Conservation (phyloP, 2,797 vertebrate species). For the Poeciliopsis presidionis region DNA sequence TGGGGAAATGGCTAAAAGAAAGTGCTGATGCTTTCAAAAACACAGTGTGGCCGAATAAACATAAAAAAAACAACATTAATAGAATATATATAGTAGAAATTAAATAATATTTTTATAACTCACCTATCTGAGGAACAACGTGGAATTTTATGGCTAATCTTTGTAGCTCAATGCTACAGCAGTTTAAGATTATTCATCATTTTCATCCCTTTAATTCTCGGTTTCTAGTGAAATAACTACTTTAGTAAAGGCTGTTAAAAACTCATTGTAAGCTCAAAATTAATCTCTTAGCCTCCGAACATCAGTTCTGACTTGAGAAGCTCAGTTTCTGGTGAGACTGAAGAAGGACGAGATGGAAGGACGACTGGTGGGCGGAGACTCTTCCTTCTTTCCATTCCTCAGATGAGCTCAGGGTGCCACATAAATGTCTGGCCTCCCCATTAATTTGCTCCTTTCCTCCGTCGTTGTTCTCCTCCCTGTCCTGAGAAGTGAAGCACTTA, state of each 20-base stretch:
- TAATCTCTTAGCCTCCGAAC: background rate
- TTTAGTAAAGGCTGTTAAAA: background rate
- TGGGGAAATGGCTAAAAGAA: background rate
- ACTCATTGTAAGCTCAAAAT: background rate
- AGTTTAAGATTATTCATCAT: background rate
- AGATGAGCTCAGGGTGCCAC: constrained; percentile 55
- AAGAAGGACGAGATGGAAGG: constrained; percentile 48
- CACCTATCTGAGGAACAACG: background rate
- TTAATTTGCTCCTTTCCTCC: constrained; percentile 38
- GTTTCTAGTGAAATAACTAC: background rate
- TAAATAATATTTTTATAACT: background rate
- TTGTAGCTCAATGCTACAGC: background rate
- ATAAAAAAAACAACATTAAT: background rate
- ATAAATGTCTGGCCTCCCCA: constrained; percentile 66
- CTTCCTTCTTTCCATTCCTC: constrained; percentile 41
- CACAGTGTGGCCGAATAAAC: background rate
- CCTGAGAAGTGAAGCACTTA: constrained; percentile 64
- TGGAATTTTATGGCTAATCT: background rate
- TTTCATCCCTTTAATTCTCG: background rate
- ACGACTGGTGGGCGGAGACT: constrained; percentile 42
- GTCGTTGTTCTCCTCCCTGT: constrained; percentile 6
- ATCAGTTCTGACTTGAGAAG: background rate
- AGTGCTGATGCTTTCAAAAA: background rate
- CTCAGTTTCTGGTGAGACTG: background rate
- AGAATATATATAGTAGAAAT: background rate